A percentile compares a stretch with the other conserved stretches of the same genome.
Conservation (phyloP, 2,888 invertebrate genomes). For the Acronicta alni region DNA sequence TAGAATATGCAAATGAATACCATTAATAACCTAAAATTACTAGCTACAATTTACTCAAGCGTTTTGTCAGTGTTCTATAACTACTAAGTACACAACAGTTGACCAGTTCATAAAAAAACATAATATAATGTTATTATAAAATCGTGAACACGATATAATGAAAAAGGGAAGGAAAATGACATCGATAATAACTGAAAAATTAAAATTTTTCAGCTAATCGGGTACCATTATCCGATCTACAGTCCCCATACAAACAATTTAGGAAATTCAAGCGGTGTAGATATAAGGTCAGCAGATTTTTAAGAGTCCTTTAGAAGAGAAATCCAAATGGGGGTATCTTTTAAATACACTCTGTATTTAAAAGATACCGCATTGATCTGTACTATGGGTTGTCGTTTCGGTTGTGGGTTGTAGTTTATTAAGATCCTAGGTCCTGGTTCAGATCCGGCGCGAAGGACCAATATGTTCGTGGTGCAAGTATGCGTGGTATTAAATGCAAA, state of each 20-base stretch:
- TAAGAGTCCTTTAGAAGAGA: no score
- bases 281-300: not conserved
- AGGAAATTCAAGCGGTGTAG: slow-evolving; percentile 4
- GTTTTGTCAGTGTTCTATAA: slow-evolving; percentile 1
- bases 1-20: slow-evolving; percentile 18
- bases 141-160: slow-evolving; percentile 8
- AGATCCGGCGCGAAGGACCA: no score
- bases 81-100: not conserved
- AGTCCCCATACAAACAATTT: slow-evolving; percentile 19
- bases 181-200: slow-evolving; percentile 2
- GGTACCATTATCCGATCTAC: slow-evolving; percentile 26
- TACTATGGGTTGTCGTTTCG: no score
- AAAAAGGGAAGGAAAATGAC: slow-evolving; percentile 4
- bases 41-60: slow-evolving; percentile 8
- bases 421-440: no score
- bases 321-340: no score
- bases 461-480: no score
- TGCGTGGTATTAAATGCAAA: no score
- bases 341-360: no score
- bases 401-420: no score
- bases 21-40: slow-evolving; percentile 19
- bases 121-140: not conserved
- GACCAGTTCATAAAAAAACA: slow-evolving; percentile 6
- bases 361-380: no score
- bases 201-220: slow-evolving; percentile 30